These are phyloP conservation scores for Loxodonta africana DNA, from an alignment of 2,113 vertebrate species.

Conservation along the genomic window DNA sequence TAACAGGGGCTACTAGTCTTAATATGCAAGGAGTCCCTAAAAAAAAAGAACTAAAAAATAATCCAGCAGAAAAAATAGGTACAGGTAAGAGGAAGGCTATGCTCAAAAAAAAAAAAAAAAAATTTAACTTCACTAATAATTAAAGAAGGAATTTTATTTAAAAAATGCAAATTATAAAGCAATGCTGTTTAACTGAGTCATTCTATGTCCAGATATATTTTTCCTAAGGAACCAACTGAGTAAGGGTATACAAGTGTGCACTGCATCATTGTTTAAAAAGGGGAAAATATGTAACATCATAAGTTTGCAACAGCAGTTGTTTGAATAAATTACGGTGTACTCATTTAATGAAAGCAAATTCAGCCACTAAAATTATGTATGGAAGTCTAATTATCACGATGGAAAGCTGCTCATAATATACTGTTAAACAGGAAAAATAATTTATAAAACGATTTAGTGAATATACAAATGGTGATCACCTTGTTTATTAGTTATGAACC, in stretches of 20 bases:
- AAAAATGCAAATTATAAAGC: slow-evolving; percentile 37
- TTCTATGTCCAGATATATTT: background rate
- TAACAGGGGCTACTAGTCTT: background rate
- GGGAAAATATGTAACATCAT: background rate
- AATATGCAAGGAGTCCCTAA: background rate
- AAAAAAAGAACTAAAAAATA: slow-evolving; percentile 5
- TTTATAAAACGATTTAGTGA: slow-evolving; percentile 3
- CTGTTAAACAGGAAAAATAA: background rate
- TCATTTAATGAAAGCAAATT: slow-evolving; percentile 12
- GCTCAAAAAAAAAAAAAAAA: background rate
- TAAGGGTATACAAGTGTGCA: background rate
- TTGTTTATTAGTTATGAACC: background rate
- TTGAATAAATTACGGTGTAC: background rate
- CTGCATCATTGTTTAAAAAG: background rate
- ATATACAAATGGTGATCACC: background rate
- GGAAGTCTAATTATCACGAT: background rate
- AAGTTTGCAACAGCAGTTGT: background rate
- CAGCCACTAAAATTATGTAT: background rate
- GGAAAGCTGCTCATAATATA: background rate
- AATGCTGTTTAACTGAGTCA: background rate
- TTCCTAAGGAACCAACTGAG: background rate
- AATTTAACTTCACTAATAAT: background rate
- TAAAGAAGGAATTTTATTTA: background rate
- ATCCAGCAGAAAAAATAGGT: background rate
- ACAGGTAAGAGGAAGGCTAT: background rate